Evolutionary conservation across 2,888 invertebrate genomes (phyloP).

Genomic region (Archips crataeganus): DNA sequence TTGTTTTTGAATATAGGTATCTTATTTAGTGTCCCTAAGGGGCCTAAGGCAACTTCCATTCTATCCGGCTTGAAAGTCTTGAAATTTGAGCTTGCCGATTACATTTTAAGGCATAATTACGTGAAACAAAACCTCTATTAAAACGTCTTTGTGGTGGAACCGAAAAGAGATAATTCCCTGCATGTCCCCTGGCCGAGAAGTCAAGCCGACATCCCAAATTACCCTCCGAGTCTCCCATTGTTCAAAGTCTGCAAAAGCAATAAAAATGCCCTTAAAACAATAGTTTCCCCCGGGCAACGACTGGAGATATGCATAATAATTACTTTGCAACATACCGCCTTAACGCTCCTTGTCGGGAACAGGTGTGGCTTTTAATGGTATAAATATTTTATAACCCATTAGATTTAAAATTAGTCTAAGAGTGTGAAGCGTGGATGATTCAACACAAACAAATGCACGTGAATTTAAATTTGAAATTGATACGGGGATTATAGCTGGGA

Average conservation of each 20-base stretch:
- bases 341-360: slow-evolving; percentile 75
- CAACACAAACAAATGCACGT: background rate
- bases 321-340: slow-evolving; percentile 80
- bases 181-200: slow-evolving; percentile 61
- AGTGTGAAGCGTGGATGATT: background rate
- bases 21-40: background rate
- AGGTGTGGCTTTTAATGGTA: slow-evolving; percentile 72
- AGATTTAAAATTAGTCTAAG: slow-evolving; percentile 8
- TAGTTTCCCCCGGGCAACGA: slow-evolving; percentile 78
- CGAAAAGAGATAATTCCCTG: slow-evolving; percentile 19
- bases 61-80: background rate
- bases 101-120: slow-evolving; percentile 8
- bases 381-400: slow-evolving; percentile 43
- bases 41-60: background rate
- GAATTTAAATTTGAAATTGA: background rate
- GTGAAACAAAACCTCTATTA: slow-evolving; percentile 21
- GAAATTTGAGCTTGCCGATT: background rate
- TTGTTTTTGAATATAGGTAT: background rate
- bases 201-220: slow-evolving; percentile 69
- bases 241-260: slow-evolving; percentile 80
- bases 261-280: slow-evolving; percentile 83
- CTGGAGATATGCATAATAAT: slow-evolving; percentile 81
- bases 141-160: slow-evolving; percentile 19
- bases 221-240: slow-evolving; percentile 77
- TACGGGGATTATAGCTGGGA: background rate